Evolutionary conservation across 2,797 vertebrate species (phyloP).

Genomic region (Leptoclinus maculatus): DNA sequence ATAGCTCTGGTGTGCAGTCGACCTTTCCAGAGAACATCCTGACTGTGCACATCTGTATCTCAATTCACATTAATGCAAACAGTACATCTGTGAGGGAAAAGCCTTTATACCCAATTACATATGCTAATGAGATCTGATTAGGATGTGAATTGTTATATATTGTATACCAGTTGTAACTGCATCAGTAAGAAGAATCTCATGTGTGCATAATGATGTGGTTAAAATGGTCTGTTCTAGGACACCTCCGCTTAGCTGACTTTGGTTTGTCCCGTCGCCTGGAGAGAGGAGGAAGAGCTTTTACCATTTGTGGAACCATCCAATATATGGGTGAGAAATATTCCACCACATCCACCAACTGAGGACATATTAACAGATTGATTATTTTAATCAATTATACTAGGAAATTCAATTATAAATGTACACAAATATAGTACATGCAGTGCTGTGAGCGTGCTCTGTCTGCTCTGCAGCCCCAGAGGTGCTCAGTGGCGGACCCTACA

Average conservation of each 20-base stretch:
- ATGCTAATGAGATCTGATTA: neutral
- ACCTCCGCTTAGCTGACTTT: conserved; percentile 95
- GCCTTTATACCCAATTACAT: neutral
- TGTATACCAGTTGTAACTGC: neutral
- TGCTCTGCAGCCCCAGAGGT: conserved; percentile 91
- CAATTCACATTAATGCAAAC: conserved; percentile 9
- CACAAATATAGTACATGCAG: neutral
- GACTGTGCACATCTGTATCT: conserved; percentile 7
- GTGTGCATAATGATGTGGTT: conserved; percentile 3
- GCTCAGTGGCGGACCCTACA: conserved; percentile 93
- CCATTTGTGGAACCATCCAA: conserved; percentile 97
- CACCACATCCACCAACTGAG: conserved; percentile 20
- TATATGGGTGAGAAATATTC: conserved; percentile 92
- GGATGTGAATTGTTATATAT: neutral
- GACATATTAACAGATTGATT: neutral
- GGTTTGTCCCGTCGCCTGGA: conserved; percentile 92
- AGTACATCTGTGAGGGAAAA: conserved; percentile 12
- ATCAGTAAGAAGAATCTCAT: neutral
- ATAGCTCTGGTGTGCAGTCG: conserved; percentile 35
- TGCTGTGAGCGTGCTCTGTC: conserved; percentile 26
- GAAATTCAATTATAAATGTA: neutral
- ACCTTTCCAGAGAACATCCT: conserved; percentile 51
- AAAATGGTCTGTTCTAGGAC: conserved; percentile 83
- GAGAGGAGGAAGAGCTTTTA: conserved; percentile 90
- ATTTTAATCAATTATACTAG: neutral